A percentile compares a stretch with the other conserved stretches of the same genome.
Evolutionary conservation across 1,140 invertebrate genomes (phyloP).

Genomic region (Chelonus insularis): DNA sequence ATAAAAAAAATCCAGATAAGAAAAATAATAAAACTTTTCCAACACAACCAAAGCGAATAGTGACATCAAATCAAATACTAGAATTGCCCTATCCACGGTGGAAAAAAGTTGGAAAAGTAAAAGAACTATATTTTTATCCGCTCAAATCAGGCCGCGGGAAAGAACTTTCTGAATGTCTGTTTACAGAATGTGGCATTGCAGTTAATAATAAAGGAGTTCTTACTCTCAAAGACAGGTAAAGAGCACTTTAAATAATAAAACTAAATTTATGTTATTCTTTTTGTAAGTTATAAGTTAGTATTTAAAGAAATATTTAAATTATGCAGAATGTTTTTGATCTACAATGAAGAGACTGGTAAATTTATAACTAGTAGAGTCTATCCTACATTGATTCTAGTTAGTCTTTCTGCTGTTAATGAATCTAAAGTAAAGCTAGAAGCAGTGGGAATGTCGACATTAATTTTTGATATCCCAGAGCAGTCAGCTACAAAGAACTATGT

Average conservation of each 20-base stretch:
- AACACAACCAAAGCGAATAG: no score
- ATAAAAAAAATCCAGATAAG: not conserved
- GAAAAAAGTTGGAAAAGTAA: conserved; percentile 44
- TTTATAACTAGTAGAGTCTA: conserved; percentile 45
- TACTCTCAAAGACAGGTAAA: conserved; percentile 46
- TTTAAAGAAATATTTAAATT: conserved; percentile 1
- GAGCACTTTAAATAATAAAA: conserved; percentile 4
- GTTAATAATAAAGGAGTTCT: conserved; percentile 27
- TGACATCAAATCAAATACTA: not conserved
- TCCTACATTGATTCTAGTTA: conserved; percentile 45
- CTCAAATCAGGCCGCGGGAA: conserved; percentile 50
- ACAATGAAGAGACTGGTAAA: conserved; percentile 42
- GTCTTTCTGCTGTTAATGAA: conserved; percentile 35
- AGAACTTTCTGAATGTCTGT: conserved; percentile 38
- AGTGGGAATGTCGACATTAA: conserved; percentile 40
- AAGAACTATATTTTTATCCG: conserved; percentile 49
- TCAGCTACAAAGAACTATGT: conserved; percentile 26
- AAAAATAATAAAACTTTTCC: not conserved
- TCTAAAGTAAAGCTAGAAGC: conserved; percentile 43
- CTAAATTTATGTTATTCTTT: not conserved
- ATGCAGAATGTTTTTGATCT: conserved; percentile 49
- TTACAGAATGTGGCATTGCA: conserved; percentile 46
- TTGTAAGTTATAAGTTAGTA: not conserved
- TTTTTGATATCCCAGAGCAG: conserved; percentile 37
- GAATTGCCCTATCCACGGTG: conserved; percentile 37